Evolutionary conservation across 2,797 vertebrate species (phyloP).

Genomic region (Muscicapa comitata): DNA sequence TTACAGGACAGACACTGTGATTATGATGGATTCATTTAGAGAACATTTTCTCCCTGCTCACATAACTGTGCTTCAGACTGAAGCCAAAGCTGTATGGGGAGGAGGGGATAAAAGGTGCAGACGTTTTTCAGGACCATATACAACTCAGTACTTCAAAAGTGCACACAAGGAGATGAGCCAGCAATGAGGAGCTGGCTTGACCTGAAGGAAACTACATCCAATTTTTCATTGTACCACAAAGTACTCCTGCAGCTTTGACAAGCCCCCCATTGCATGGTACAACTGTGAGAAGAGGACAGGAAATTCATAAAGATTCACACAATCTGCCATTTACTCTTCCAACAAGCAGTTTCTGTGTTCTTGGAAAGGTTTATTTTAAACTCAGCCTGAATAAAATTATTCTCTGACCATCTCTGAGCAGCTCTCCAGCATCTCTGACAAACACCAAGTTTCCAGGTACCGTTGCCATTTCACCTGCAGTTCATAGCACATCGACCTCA

Average conservation of each 20-base stretch:
- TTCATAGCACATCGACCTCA: constrained; percentile 11
- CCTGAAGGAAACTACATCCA: background rate
- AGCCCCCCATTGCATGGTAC: background rate
- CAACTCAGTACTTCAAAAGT: background rate
- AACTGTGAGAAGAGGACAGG: background rate
- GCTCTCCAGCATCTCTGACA: background rate
- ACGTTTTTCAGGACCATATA: background rate
- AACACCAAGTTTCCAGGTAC: background rate
- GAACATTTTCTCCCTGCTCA: constrained; percentile 47
- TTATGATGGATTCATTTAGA: constrained; percentile 33
- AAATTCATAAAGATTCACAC: background rate
- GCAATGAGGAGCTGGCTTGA: background rate
- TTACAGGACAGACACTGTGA: background rate
- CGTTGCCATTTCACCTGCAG: constrained; percentile 1
- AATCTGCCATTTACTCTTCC: constrained; percentile 43
- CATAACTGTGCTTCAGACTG: background rate
- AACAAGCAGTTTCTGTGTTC: constrained; percentile 12
- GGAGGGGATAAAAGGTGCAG: constrained; percentile 1
- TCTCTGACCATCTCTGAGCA: background rate
- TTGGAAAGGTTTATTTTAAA: constrained; percentile 40
- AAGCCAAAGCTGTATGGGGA: constrained; percentile 15
- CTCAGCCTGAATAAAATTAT: constrained; percentile 15
- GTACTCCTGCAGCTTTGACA: background rate
- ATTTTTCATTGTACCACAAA: background rate
- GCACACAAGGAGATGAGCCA: background rate